A percentile compares a stretch with the other conserved stretches of the same genome.
phyloP scores from a whole-genome alignment of 2,888 invertebrate species.

The Thera britannica region DNA sequence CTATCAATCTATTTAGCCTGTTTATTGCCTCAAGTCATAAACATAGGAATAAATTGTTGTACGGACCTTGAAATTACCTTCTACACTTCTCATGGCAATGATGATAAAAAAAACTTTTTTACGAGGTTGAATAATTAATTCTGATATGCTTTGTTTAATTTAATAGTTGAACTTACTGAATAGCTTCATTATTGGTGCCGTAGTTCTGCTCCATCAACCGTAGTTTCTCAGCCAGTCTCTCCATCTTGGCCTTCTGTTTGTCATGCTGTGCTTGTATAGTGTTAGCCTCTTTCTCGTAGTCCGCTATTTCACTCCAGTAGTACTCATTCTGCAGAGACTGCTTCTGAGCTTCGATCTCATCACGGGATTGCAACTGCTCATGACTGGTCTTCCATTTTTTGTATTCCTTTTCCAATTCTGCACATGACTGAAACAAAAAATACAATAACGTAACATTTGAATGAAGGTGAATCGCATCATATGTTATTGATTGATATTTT shows the following conservation, averaged over 20 bases:
- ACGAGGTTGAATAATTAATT: too few species aligned
- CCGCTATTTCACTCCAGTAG: slow-evolving; percentile 78
- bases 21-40: too few species aligned
- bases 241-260: slow-evolving; percentile 72
- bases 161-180: slow-evolving; percentile 66
- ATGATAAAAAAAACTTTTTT: too few species aligned
- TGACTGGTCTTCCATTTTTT: slow-evolving; percentile 82
- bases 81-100: too few species aligned
- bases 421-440: slow-evolving; percentile 57
- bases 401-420: slow-evolving; percentile 74
- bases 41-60: too few species aligned
- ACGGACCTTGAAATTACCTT: too few species aligned
- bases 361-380: slow-evolving; percentile 82
- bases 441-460: background rate
- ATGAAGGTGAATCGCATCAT: too few species aligned
- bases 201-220: slow-evolving; percentile 64
- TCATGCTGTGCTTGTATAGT: slow-evolving; percentile 72
- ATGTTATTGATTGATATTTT: too few species aligned
- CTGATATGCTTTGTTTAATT: too few species aligned
- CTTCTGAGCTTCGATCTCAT: slow-evolving; percentile 77
- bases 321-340: slow-evolving; percentile 83
- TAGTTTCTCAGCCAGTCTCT: slow-evolving; percentile 65
- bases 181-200: slow-evolving; percentile 64
- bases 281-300: slow-evolving; percentile 62
- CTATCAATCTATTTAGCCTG: too few species aligned